These are phyloP conservation scores for Phoeniculus purpureus DNA, from an alignment of 2,797 vertebrate species.

Conservation along the genomic window DNA sequence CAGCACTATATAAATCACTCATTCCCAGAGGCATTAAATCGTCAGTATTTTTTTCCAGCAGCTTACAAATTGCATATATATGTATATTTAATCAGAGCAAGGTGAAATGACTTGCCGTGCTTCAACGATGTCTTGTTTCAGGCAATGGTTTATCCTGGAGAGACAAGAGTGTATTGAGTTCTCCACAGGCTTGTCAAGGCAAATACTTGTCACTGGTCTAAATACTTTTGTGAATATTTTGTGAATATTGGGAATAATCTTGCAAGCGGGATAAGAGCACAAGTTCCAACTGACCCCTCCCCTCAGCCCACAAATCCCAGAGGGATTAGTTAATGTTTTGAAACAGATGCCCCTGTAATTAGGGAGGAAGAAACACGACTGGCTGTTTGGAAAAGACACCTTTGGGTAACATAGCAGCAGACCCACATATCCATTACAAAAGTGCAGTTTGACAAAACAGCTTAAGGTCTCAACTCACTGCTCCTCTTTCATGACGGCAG, in stretches of 20 bases:
- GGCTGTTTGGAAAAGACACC: constrained; percentile 14
- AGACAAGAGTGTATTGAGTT: background rate
- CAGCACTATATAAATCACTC: background rate
- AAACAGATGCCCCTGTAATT: constrained; percentile 48
- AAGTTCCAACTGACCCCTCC: background rate
- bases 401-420: background rate
- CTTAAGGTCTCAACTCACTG: background rate
- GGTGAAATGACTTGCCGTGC: background rate
- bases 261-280: background rate
- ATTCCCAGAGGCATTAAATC: background rate
- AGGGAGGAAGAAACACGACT: constrained; percentile 26
- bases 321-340: constrained; percentile 21
- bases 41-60: background rate
- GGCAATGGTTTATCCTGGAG: background rate
- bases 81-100: background rate
- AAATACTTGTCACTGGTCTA: constrained; percentile 37
- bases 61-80: background rate
- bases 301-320: background rate
- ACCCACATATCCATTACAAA: constrained; percentile 15
- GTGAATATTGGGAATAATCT: constrained; percentile 15
- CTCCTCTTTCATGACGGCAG: background rate
- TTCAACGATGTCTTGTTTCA: background rate
- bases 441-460: constrained; percentile 7
- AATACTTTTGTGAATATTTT: constrained; percentile 48
- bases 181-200: constrained; percentile 22